Percentiles rank a stretch among this genome's conserved stretches.
phyloP scores from a whole-genome alignment of 1,140 invertebrate species.

The Drosophila elegans region DNA sequence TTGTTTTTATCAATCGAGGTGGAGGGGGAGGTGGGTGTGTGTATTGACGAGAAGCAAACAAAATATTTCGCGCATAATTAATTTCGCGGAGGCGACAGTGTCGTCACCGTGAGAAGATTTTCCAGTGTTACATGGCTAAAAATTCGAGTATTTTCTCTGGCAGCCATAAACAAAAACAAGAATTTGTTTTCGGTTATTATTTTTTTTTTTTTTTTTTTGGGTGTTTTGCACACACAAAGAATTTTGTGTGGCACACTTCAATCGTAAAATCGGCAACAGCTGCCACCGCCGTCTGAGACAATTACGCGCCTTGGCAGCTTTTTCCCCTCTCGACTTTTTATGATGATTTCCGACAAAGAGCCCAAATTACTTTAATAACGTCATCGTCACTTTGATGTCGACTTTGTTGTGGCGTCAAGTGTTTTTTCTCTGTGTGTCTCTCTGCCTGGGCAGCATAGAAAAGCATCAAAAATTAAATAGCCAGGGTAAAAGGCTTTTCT shows the following conservation, averaged over 20 bases:
- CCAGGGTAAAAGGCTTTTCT: slow-evolving; percentile 1
- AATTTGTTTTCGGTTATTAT: slow-evolving; percentile 38
- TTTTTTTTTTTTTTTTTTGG: slow-evolving; percentile 4
- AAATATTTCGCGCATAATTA: slow-evolving; percentile 69
- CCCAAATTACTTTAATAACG: slow-evolving; percentile 79
- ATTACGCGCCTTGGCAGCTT: slow-evolving; percentile 75
- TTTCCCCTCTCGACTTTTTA: slow-evolving; percentile 54
- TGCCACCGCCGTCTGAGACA: slow-evolving; percentile 63
- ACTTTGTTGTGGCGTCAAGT: slow-evolving; percentile 81
- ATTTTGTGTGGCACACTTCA: slow-evolving; percentile 73
- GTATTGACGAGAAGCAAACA: slow-evolving; percentile 23
- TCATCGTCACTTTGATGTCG: slow-evolving; percentile 80
- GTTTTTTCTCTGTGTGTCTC: slow-evolving; percentile 31
- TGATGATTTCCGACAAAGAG: slow-evolving; percentile 78
- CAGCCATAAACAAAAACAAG: slow-evolving; percentile 51
- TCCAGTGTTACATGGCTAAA: slow-evolving; percentile 64
- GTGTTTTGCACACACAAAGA: slow-evolving; percentile 26
- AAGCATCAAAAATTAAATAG: slow-evolving; percentile 6
- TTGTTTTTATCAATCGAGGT: slow-evolving; percentile 75
- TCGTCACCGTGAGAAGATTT: slow-evolving; percentile 57
- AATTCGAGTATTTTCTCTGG: slow-evolving; percentile 48
- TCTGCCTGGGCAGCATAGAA: slow-evolving; percentile 2
- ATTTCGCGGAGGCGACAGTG: slow-evolving; percentile 53
- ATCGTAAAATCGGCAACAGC: slow-evolving; percentile 74
- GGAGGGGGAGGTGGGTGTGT: slow-evolving; percentile 24